phyloP scores from a whole-genome alignment of 2,113 vertebrate species.

The Axis porcinus region DNA sequence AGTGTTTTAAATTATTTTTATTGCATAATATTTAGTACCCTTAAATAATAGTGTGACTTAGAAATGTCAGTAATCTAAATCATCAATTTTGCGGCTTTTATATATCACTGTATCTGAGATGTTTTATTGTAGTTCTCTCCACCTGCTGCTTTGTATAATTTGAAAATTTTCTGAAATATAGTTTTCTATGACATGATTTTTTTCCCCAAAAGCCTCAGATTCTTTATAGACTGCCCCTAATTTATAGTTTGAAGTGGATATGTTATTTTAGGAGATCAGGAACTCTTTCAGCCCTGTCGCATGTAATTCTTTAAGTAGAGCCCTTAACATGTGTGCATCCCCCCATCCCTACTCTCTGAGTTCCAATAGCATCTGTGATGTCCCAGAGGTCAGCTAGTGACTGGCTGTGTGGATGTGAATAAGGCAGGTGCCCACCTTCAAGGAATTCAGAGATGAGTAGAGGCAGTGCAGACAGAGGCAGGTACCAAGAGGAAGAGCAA shows the following conservation, averaged over 20 bases:
- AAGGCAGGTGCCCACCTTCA: neutral
- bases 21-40: neutral
- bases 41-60: neutral
- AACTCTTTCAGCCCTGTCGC: neutral
- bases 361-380: neutral
- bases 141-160: neutral
- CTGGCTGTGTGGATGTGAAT: rapidly evolving
- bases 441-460: neutral
- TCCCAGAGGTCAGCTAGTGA: neutral
- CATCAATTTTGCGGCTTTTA: neutral
- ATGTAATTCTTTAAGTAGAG: neutral
- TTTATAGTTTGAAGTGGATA: neutral
- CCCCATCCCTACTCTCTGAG: neutral
- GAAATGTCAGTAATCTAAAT: neutral
- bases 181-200: neutral
- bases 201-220: neutral
- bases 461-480: neutral
- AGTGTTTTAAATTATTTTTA: neutral
- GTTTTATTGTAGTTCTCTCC: neutral
- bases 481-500: neutral
- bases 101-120: neutral
- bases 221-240: neutral
- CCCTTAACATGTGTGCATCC: neutral
- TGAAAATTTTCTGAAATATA: neutral
- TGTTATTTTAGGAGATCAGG: neutral